Percentiles rank a stretch among this genome's conserved stretches.
phyloP scores from a whole-genome alignment of 2,113 vertebrate genomes.

The Siniperca knerii region DNA sequence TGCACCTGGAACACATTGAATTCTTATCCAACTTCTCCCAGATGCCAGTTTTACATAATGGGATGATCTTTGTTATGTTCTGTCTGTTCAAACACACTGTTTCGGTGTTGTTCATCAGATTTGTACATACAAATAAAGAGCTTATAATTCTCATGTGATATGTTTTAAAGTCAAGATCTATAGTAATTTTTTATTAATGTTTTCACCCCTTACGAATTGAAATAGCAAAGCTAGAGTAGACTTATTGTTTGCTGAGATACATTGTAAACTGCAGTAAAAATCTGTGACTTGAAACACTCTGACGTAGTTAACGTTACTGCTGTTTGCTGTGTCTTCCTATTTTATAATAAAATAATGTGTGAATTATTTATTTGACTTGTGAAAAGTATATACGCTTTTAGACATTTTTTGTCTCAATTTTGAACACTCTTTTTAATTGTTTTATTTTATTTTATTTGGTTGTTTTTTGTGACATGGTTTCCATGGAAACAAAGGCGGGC shows the following conservation, averaged over 20 bases:
- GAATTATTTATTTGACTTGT: constrained; percentile 3
- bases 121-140: constrained; percentile 75
- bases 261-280: constrained; percentile 26
- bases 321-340: constrained; percentile 26
- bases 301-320: not conserved
- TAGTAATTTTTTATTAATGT: constrained; percentile 29
- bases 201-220: constrained; percentile 10
- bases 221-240: not conserved
- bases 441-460: not conserved
- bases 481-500: constrained; percentile 38
- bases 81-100: constrained; percentile 60
- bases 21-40: constrained; percentile 43
- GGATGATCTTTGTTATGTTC: constrained; percentile 53
- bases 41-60: constrained; percentile 62
- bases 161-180: constrained; percentile 38
- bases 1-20: constrained; percentile 54
- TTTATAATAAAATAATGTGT: constrained; percentile 40
- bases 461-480: not conserved
- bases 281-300: constrained; percentile 18
- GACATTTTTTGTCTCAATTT: not conserved
- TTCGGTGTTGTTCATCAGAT: constrained; percentile 61
- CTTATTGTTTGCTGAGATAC: constrained; percentile 21
- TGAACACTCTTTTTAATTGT: not conserved
- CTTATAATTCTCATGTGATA: constrained; percentile 50
- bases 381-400: not conserved